phyloP scores from a whole-genome alignment of 1,140 invertebrate genomes.

The Listronotus bonariensis region DNA sequence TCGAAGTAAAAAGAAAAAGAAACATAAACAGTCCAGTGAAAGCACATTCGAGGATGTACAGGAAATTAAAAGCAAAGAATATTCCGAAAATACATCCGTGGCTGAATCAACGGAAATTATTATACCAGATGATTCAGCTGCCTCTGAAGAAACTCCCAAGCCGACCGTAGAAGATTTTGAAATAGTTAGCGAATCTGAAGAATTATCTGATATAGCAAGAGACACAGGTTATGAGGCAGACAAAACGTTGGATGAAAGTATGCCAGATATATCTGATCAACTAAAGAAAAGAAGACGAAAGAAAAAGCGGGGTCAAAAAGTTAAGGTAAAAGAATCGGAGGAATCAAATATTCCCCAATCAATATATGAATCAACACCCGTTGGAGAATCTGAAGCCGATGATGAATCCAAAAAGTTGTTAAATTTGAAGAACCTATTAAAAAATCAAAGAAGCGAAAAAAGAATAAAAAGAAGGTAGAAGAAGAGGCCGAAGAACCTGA shows the following conservation, averaged over 20 bases:
- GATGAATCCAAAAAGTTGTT: constrained; percentile 47
- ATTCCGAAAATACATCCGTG: constrained; percentile 61
- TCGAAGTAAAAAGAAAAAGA: constrained; percentile 60
- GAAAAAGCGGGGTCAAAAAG: constrained; percentile 62
- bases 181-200: constrained; percentile 56
- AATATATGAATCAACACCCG: constrained; percentile 50
- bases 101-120: constrained; percentile 67
- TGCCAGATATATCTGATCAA: constrained; percentile 53
- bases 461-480: constrained; percentile 24
- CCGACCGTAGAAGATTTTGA: constrained; percentile 59
- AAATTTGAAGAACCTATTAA: constrained; percentile 56
- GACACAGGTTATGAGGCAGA: constrained; percentile 64
- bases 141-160: constrained; percentile 59
- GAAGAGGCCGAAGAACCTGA: constrained; percentile 35
- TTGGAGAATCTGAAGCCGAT: constrained; percentile 47
- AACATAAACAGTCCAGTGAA: constrained; percentile 50
- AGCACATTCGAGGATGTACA: constrained; percentile 30
- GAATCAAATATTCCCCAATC: constrained; percentile 56
- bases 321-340: constrained; percentile 55
- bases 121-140: constrained; percentile 57
- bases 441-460: constrained; percentile 48
- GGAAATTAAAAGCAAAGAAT: constrained; percentile 41
- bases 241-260: constrained; percentile 61
- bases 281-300: constrained; percentile 56
- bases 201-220: constrained; percentile 48